Conservation (phyloP, 2,113 vertebrate species). For the Cryptotis parvus region DNA sequence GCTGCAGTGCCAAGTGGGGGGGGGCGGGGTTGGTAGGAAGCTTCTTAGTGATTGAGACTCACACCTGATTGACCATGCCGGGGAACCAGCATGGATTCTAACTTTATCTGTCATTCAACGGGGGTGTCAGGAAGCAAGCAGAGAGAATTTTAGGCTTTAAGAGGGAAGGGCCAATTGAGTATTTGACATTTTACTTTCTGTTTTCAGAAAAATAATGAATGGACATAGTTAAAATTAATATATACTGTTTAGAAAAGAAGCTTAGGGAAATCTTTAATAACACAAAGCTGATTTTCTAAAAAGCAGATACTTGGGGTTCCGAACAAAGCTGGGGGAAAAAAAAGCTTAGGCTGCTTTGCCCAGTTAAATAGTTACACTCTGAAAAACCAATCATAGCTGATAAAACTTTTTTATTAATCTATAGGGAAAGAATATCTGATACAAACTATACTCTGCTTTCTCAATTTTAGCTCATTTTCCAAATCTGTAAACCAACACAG, state of each 20-base stretch:
- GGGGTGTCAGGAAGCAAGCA: not conserved
- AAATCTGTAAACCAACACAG: constrained; percentile 66
- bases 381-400: constrained; percentile 13
- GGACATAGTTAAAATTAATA: constrained; percentile 44
- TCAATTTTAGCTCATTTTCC: constrained; percentile 73
- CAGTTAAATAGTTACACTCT: constrained; percentile 53
- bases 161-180: not conserved
- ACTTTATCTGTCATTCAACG: not conserved
- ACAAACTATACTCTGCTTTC: constrained; percentile 39
- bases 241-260: constrained; percentile 39
- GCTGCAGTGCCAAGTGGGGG: not conserved
- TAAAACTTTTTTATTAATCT: constrained; percentile 45
- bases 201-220: not conserved
- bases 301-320: not conserved
- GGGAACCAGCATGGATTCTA: not conserved
- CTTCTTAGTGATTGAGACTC: not conserved
- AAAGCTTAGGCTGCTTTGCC: constrained; percentile 51
- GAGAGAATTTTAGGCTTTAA: constrained; percentile 20
- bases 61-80: not conserved
- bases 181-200: constrained; percentile 59
- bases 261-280: constrained; percentile 36
- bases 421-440: not conserved
- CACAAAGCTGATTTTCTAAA: constrained; percentile 33
- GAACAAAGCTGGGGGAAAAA: constrained; percentile 28
- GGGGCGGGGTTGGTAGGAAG: not conserved